Evolutionary conservation across 2,113 vertebrate species (phyloP).

Genomic region (Caretta caretta): DNA sequence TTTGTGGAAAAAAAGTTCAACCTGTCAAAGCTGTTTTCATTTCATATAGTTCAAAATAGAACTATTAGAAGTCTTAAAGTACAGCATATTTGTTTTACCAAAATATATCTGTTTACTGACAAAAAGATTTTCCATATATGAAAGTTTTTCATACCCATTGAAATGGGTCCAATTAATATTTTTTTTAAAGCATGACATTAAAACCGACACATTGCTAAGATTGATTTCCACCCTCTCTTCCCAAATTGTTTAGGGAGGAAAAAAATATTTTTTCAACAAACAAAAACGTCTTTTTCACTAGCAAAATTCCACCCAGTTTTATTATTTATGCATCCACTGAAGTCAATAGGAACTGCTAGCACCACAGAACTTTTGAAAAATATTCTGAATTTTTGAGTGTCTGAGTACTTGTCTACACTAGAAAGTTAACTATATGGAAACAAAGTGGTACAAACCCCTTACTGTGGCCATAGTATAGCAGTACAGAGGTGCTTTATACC

Average conservation of each 20-base stretch:
- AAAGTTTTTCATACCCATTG: background rate
- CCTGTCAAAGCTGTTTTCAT: background rate
- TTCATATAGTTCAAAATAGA: background rate
- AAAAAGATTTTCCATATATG: background rate
- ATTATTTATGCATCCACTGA: background rate
- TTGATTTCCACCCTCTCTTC: background rate
- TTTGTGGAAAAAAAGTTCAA: background rate
- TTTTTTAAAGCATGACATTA: background rate
- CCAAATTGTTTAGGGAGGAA: background rate
- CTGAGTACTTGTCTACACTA: background rate
- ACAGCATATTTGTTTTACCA: background rate
- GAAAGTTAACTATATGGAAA: background rate
- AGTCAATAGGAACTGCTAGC: background rate
- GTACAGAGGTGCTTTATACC: background rate
- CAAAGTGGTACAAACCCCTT: background rate
- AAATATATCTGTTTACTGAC: background rate
- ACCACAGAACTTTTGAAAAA: background rate
- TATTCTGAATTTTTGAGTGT: background rate
- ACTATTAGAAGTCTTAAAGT: background rate
- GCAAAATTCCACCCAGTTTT: background rate
- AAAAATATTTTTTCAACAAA: background rate
- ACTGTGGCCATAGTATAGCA: background rate
- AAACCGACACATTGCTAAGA: background rate
- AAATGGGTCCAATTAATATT: background rate
- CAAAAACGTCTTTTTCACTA: background rate